Conservation (phyloP, 2,113 vertebrate genomes). For the Arvicanthis niloticus region DNA sequence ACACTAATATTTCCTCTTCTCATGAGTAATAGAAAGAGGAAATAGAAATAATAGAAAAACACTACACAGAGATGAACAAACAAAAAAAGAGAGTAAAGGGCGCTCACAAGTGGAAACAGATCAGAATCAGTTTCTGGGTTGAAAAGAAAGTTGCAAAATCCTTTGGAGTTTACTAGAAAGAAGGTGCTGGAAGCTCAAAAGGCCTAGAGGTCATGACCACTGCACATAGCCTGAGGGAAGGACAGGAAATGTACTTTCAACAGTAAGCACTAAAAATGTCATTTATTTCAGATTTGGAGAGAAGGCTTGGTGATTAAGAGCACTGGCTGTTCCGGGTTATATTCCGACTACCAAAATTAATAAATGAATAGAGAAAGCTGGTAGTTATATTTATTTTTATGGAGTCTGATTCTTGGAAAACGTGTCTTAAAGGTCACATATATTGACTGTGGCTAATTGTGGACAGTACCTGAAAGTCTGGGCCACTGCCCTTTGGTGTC, state of each 20-base stretch:
- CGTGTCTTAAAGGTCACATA: neutral
- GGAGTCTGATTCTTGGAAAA: neutral
- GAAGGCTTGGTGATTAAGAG: neutral
- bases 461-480: conserved; percentile 92
- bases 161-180: neutral
- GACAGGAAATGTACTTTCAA: neutral
- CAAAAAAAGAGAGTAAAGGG: neutral
- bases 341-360: neutral
- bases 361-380: neutral
- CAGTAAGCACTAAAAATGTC: neutral
- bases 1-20: neutral
- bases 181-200: neutral
- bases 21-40: neutral
- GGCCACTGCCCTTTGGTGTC: conserved; percentile 88
- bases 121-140: neutral
- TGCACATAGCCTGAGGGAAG: neutral
- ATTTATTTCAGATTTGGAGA: neutral
- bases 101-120: neutral
- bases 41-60: neutral
- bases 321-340: neutral
- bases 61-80: neutral
- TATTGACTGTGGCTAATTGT: neutral
- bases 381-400: neutral
- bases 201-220: fast-evolving
- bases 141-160: neutral